These are phyloP conservation scores for Nomada hirtipes DNA, from an alignment of 2,888 invertebrate genomes.

Conservation along the genomic window DNA sequence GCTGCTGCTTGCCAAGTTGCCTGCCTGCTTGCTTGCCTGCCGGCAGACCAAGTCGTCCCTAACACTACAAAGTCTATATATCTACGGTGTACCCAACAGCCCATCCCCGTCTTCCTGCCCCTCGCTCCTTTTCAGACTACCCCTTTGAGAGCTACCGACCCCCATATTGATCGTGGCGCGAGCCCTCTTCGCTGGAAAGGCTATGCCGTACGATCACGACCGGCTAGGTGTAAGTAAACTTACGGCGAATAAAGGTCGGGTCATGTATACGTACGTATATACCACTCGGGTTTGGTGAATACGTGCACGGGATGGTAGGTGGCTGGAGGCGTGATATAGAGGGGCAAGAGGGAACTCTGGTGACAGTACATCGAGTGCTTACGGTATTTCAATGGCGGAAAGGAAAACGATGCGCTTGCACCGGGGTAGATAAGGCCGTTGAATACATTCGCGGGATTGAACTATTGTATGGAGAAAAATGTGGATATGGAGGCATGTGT, in stretches of 20 bases:
- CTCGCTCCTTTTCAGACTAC: slow-evolving; percentile 67
- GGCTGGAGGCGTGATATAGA: slow-evolving; percentile 23
- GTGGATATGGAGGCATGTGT: slow-evolving; percentile 1
- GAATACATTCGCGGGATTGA: slow-evolving; percentile 55
- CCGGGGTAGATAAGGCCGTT: slow-evolving; percentile 53
- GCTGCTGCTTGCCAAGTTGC: slow-evolving; percentile 69
- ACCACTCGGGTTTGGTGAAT: not conserved
- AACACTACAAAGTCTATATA: slow-evolving; percentile 80
- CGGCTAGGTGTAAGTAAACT: slow-evolving; percentile 77
- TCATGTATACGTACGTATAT: slow-evolving; percentile 7
- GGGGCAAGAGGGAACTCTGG: slow-evolving; percentile 12
- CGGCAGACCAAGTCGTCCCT: slow-evolving; percentile 78
- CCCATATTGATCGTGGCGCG: slow-evolving; percentile 81
- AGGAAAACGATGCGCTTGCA: slow-evolving; percentile 53
- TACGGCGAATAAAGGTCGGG: slow-evolving; percentile 69
- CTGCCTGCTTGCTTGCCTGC: slow-evolving; percentile 73
- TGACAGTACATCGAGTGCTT: slow-evolving; percentile 61
- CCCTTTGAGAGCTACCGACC: slow-evolving; percentile 74
- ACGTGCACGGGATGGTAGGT: not conserved
- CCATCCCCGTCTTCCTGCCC: slow-evolving; percentile 56
- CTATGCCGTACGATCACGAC: slow-evolving; percentile 60
- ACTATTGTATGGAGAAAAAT: slow-evolving; percentile 38
- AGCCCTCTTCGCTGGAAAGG: slow-evolving; percentile 79
- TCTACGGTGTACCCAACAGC: slow-evolving; percentile 70
- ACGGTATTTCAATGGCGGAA: slow-evolving; percentile 46